These are phyloP conservation scores for Antechinus flavipes DNA, from an alignment of 2,113 vertebrate species.

Conservation along the genomic window DNA sequence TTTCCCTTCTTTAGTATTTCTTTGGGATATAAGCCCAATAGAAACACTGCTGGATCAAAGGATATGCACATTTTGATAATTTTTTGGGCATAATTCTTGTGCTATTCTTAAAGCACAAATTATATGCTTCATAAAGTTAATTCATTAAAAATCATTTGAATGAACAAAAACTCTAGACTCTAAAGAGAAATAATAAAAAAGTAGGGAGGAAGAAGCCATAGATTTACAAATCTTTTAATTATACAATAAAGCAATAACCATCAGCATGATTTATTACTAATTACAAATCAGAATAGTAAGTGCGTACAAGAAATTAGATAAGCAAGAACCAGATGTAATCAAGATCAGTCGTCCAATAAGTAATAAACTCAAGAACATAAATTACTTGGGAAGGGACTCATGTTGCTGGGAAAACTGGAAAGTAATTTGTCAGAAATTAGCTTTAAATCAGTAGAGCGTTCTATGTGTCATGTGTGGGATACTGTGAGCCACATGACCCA, in stretches of 20 bases:
- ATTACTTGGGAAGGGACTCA: background rate
- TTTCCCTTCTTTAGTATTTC: no score
- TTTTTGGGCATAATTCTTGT: no score
- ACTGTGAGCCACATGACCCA: background rate
- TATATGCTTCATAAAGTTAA: background rate
- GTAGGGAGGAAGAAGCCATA: background rate
- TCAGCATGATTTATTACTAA: background rate
- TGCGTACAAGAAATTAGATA: background rate
- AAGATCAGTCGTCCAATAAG: background rate
- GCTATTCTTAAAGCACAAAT: background rate
- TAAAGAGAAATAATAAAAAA: background rate
- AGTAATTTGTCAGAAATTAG: background rate
- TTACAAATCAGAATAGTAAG: background rate
- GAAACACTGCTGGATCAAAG: no score
- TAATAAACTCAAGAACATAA: background rate
- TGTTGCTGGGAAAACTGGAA: background rate
- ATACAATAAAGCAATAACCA: background rate
- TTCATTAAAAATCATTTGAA: background rate
- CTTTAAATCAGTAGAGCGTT: background rate
- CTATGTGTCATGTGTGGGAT: background rate
- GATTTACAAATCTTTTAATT: background rate
- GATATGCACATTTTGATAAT: no score
- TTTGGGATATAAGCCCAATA: no score
- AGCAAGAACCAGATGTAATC: background rate
- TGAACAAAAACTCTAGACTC: background rate